Evolutionary conservation across 2,888 invertebrate genomes (phyloP).

Genomic region (Drosophila longiperda): DNA sequence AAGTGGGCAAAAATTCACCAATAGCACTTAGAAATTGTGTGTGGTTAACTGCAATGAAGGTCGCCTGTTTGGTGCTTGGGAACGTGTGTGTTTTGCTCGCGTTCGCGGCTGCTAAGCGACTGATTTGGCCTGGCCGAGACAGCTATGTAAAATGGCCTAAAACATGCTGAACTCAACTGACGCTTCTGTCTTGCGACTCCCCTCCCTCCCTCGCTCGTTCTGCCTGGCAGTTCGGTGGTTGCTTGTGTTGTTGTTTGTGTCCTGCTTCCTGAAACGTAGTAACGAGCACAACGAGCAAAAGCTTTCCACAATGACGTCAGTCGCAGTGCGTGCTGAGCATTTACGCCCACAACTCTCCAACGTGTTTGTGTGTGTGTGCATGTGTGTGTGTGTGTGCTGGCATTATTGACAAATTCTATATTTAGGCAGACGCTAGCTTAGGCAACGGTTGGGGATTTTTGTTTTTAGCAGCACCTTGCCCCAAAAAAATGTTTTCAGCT

Average conservation of each 20-base stretch:
- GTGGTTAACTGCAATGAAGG: constrained; percentile 34
- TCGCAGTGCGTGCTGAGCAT: constrained; percentile 52
- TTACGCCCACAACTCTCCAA: constrained; percentile 54
- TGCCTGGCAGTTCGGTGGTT: constrained; percentile 30
- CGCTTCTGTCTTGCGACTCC: constrained; percentile 5
- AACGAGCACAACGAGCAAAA: constrained; percentile 58
- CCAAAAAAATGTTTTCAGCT: constrained; percentile 41
- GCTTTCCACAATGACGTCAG: constrained; percentile 82
- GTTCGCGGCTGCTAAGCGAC: constrained; percentile 80
- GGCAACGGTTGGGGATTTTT: constrained; percentile 63
- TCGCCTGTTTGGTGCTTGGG: constrained; percentile 34
- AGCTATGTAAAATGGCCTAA: constrained; percentile 66
- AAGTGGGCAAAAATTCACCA: constrained; percentile 12
- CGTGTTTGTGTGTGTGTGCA: constrained; percentile 22
- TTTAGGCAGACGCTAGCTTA: constrained; percentile 54
- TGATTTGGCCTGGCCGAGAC: constrained; percentile 61
- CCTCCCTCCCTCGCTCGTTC: background rate
- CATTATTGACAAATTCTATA: constrained; percentile 76
- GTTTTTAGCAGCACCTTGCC: constrained; percentile 61
- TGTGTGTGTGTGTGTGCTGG: constrained; percentile 44
- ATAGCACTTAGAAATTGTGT: constrained; percentile 20
- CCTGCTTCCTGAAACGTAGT: constrained; percentile 73
- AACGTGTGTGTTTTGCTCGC: constrained; percentile 62
- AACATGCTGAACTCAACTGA: constrained; percentile 32
- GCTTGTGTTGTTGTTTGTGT: constrained; percentile 58